phyloP scores from a whole-genome alignment of 2,797 vertebrate species.

The Sebastes matsubarae region DNA sequence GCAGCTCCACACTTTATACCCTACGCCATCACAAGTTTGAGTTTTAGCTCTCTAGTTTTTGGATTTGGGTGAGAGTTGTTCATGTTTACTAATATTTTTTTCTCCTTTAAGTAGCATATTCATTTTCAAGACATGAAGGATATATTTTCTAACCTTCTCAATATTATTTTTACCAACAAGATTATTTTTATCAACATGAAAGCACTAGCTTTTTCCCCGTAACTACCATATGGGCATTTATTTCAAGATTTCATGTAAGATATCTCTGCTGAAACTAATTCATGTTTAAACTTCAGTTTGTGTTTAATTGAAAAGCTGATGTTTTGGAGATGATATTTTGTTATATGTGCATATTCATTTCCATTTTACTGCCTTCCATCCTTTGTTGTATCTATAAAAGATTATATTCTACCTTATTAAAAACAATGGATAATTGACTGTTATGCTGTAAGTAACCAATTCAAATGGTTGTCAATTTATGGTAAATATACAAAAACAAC shows the following conservation, averaged over 20 bases:
- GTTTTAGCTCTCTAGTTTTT: too few species aligned
- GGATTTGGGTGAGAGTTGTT: too few species aligned
- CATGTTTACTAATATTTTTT: too few species aligned
- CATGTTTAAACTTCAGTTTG: background rate
- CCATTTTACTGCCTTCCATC: background rate
- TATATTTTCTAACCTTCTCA: background rate
- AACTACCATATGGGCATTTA: too few species aligned
- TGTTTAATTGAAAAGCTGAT: background rate
- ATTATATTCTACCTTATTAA: background rate
- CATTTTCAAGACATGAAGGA: background rate
- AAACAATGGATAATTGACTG: background rate
- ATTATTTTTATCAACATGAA: background rate
- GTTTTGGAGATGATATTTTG: background rate
- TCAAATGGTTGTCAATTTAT: slow-evolving; percentile 33
- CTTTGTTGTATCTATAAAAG: background rate
- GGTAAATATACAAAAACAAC: slow-evolving; percentile 6
- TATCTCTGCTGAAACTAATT: background rate
- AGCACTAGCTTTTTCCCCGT: too few species aligned
- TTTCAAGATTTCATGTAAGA: background rate
- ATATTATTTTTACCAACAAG: background rate
- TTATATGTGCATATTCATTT: background rate
- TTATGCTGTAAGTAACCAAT: slow-evolving; percentile 33
- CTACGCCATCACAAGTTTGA: too few species aligned
- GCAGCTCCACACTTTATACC: too few species aligned
- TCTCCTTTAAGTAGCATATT: too few species aligned